phyloP scores from a whole-genome alignment of 2,888 invertebrate genomes.

The Nomada ferruginata region DNA sequence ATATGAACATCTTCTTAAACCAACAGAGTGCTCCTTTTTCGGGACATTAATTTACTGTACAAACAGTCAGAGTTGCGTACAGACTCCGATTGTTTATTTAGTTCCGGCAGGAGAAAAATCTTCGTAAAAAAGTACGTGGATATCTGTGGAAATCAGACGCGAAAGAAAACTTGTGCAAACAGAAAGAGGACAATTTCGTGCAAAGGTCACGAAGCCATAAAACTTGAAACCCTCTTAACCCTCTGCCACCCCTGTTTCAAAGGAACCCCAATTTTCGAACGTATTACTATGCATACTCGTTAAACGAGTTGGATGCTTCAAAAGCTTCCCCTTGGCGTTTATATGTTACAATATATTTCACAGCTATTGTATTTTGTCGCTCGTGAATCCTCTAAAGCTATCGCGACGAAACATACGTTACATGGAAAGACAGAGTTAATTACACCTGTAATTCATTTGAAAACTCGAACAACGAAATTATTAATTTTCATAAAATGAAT shows the following conservation, averaged over 20 bases:
- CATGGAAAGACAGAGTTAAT: background rate
- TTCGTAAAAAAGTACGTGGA: constrained; percentile 33
- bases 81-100: constrained; percentile 36
- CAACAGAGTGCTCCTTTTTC: constrained; percentile 13
- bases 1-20: constrained; percentile 13
- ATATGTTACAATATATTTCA: too few relatives aligned
- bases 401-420: background rate
- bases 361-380: background rate
- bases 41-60: constrained; percentile 48
- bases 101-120: constrained; percentile 11
- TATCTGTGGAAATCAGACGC: constrained; percentile 44
- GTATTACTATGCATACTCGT: constrained; percentile 13
- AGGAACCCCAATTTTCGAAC: background rate
- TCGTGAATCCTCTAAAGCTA: background rate
- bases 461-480: background rate
- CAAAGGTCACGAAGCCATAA: constrained; percentile 26
- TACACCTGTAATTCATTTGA: background rate
- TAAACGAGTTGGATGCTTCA: constrained; percentile 4
- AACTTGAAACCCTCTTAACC: constrained; percentile 3
- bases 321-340: background rate
- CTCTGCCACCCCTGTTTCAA: background rate
- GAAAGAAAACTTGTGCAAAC: constrained; percentile 30
- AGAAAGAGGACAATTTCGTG: constrained; percentile 31
- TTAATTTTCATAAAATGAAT: background rate
- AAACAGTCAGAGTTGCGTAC: constrained; percentile 23